Evolutionary conservation across 2,113 vertebrate species (phyloP).

Genomic region (Hymenochirus boettgeri): DNA sequence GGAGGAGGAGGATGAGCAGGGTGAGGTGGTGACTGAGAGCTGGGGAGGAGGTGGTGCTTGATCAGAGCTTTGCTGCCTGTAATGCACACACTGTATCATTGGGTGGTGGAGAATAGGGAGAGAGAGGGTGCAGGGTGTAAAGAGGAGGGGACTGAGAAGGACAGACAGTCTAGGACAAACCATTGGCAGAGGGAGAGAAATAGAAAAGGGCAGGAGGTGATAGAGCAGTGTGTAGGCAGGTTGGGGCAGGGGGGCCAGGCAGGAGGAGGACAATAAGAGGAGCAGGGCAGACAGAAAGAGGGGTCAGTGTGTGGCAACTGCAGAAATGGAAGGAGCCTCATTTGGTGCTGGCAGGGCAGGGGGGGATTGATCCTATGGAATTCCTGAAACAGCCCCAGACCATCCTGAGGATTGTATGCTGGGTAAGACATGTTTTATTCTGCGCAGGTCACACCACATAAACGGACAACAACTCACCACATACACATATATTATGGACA

Average conservation of each 20-base stretch:
- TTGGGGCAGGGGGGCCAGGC: not conserved
- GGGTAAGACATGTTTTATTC: constrained; percentile 80
- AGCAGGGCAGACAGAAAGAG: constrained; percentile 41
- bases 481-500: too few relatives aligned
- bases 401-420: constrained; percentile 77
- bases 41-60: constrained; percentile 1
- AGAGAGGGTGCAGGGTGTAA: not conserved
- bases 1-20: constrained; percentile 1
- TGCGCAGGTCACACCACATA: too few relatives aligned
- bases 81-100: constrained; percentile 18
- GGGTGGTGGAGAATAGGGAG: not conserved
- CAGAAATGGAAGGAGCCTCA: constrained; percentile 85
- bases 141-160: not conserved
- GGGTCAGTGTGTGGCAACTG: constrained; percentile 38
- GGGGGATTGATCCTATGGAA: constrained; percentile 74
- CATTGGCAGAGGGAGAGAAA: not conserved
- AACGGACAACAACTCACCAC: too few relatives aligned
- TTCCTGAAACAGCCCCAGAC: constrained; percentile 87
- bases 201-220: not conserved
- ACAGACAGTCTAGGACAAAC: not conserved
- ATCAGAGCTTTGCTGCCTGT: not conserved
- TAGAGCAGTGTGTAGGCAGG: not conserved
- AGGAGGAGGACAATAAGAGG: not conserved
- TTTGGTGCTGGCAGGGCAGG: constrained; percentile 89
- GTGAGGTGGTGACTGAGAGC: not conserved